Percentiles rank a stretch among this genome's conserved stretches.
phyloP scores from a whole-genome alignment of 2,113 vertebrate species.

The Anhinga rufa region DNA sequence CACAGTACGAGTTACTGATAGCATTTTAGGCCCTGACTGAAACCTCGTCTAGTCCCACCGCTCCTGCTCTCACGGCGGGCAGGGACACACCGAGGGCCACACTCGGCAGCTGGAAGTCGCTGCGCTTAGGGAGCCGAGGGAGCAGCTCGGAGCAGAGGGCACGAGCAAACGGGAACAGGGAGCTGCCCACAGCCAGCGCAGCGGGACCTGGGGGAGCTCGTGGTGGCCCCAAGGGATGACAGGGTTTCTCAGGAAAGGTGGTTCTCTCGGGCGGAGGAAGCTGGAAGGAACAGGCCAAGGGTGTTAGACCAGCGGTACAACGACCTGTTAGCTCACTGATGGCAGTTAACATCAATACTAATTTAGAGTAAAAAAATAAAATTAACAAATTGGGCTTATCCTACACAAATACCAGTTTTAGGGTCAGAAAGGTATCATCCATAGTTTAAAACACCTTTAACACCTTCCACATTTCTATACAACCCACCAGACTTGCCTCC shows the following conservation, averaged over 20 bases:
- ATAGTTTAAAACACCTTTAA: background rate
- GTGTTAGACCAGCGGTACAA: background rate
- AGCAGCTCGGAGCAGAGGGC: background rate
- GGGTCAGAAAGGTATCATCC: background rate
- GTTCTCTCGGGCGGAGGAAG: background rate
- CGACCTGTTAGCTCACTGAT: background rate
- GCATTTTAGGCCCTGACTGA: background rate
- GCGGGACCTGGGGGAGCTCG: background rate
- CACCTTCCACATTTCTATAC: background rate
- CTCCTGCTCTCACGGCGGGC: background rate
- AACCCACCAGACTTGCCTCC: background rate
- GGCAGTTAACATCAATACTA: background rate
- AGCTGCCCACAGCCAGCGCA: background rate
- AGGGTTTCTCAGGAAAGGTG: background rate
- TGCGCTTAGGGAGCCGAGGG: background rate
- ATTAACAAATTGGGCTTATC: background rate
- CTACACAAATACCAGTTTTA: background rate
- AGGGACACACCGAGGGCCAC: background rate
- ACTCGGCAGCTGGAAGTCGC: rapidly evolving
- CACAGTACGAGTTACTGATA: background rate
- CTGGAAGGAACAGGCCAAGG: background rate
- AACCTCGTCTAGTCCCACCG: background rate
- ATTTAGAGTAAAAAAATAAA: background rate
- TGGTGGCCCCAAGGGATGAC: background rate
- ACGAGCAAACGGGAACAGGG: background rate